Percentiles rank a stretch among this genome's conserved stretches.
Conservation (phyloP, 2,797 vertebrate genomes). For the Pelodytes ibericus region DNA sequence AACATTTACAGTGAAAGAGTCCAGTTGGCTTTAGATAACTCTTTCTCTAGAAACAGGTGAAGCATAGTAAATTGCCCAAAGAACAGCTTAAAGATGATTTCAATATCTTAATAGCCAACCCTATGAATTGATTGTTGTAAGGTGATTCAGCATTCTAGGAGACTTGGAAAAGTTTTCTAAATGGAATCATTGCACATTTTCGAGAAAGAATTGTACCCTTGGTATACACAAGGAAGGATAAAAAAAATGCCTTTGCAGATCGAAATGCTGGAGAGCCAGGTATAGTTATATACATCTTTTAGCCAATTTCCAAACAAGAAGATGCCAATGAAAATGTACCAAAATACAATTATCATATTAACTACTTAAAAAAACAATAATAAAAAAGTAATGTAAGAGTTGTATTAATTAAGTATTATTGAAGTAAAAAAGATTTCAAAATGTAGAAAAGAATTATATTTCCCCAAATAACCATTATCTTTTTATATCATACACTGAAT, state of each 20-base stretch:
- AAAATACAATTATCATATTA: too few species aligned
- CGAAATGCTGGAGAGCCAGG: background rate
- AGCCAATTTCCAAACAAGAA: conserved; percentile 5
- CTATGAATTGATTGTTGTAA: conserved; percentile 49
- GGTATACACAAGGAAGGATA: conserved; percentile 10
- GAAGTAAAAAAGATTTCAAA: too few species aligned
- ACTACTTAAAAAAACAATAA: too few species aligned
- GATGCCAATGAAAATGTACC: too few species aligned
- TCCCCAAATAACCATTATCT: too few species aligned
- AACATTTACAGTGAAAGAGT: conserved; percentile 56
- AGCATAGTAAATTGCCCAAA: conserved; percentile 55
- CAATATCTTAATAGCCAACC: conserved; percentile 47
- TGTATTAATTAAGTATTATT: too few species aligned
- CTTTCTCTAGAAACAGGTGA: conserved; percentile 51
- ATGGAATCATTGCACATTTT: conserved; percentile 36
- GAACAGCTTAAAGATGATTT: conserved; percentile 45
- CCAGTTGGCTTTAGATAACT: conserved; percentile 56
- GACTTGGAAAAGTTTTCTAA: conserved; percentile 32
- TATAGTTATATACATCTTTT: conserved; percentile 6
- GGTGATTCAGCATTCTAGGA: conserved; percentile 49
- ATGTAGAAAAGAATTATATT: too few species aligned
- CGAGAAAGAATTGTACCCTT: conserved; percentile 5
- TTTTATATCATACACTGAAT: too few species aligned
- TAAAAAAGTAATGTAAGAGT: too few species aligned
- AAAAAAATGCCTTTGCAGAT: conserved; percentile 24